Conservation (phyloP, 2,113 vertebrate genomes). For the Centropus unirufus region DNA sequence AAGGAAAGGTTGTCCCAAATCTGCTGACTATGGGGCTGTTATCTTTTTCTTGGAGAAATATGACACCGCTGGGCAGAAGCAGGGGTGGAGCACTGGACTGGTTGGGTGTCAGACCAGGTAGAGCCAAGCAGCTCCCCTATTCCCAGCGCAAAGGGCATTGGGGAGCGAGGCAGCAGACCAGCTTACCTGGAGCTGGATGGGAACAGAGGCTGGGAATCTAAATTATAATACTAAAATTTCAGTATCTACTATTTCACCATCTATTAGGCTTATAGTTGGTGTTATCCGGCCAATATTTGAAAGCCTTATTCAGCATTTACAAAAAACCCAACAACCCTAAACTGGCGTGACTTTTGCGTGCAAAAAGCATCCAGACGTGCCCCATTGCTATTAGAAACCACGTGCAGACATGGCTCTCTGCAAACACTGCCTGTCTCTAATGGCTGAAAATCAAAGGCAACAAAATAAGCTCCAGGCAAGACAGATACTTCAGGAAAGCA, state of each 20-base stretch:
- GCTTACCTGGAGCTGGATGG: neutral
- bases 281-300: neutral
- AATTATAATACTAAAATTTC: neutral
- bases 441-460: slow-evolving; percentile 65
- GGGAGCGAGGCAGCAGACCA: neutral
- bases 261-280: neutral
- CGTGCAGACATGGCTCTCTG: slow-evolving; percentile 22
- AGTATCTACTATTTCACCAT: neutral
- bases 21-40: neutral
- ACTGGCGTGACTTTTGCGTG: neutral
- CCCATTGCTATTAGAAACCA: slow-evolving; percentile 38
- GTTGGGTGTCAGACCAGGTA: neutral
- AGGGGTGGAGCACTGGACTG: neutral
- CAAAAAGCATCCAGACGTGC: neutral
- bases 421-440: slow-evolving; percentile 57
- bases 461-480: slow-evolving; percentile 67
- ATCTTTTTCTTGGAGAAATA: neutral
- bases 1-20: neutral
- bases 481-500: slow-evolving; percentile 38
- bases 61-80: neutral
- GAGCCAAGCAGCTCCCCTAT: neutral
- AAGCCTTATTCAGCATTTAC: neutral
- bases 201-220: neutral
- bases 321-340: neutral
- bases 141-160: neutral